Percentiles rank a stretch among this genome's conserved stretches.
Evolutionary conservation across 2,113 vertebrate species (phyloP).

Genomic region (Turnix velox): DNA sequence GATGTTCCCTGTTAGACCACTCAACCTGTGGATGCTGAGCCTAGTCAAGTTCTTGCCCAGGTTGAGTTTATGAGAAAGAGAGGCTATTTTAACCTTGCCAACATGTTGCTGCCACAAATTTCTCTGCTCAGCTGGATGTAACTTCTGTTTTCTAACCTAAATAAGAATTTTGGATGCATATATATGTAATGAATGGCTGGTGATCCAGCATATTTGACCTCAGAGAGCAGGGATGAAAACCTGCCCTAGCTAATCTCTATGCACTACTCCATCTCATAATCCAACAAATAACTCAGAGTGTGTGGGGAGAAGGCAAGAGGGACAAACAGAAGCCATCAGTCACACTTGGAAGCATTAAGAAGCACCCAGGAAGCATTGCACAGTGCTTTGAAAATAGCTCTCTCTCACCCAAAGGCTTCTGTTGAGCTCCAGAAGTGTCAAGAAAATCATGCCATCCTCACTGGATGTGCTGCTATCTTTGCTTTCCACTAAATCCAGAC

Average conservation of each 20-base stretch:
- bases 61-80: not conserved
- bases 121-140: not conserved
- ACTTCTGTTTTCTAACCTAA: not conserved
- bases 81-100: not conserved
- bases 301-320: not conserved
- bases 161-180: not conserved
- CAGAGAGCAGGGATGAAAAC: not conserved
- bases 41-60: not conserved
- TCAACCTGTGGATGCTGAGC: not conserved
- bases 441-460: slow-evolving; percentile 15
- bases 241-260: not conserved
- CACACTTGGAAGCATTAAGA: not conserved
- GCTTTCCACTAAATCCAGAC: slow-evolving; percentile 28
- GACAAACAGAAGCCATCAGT: not conserved
- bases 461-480: slow-evolving; percentile 1
- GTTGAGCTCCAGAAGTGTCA: slow-evolving; percentile 29
- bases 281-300: not conserved
- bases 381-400: slow-evolving; percentile 9
- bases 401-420: not conserved
- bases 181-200: not conserved
- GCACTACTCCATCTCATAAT: not conserved
- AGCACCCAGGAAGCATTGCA: not conserved
- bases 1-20: not conserved
- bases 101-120: not conserved
- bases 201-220: not conserved